Evolutionary conservation across 2,888 invertebrate species (phyloP), one percentile per base, ranked within the genome.

Genomic region (Iselma pallidipennis): DNA sequence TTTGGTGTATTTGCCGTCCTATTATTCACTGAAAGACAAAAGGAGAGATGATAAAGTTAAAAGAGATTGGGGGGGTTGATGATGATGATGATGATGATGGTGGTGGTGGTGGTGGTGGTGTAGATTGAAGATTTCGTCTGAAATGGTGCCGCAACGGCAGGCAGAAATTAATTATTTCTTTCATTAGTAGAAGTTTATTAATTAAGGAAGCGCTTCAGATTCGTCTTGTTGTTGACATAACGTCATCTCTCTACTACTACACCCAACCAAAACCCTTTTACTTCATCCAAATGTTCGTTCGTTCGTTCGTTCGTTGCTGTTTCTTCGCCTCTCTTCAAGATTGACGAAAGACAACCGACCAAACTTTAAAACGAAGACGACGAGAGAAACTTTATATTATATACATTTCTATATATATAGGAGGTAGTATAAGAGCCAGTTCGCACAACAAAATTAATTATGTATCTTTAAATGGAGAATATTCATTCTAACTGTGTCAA

Each of bases 81-180:
- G 37, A 4, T 2, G 37, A 7, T 16, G 4, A n/a, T 31, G 31
- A 2, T 37, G n/a, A 3, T 5, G 25, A n/a, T n/a, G n/a, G 5
- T 14, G 16, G 37, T 16, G 37, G 14, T 2, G 37, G 16, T 16
- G 4, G n/a, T 31, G 31, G 6, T 37, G n/a, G 2, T 5, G 25
- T 61, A 66, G 63, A 59, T 64, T 66, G 50, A 58, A 60, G 54
- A 63, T 66, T 64, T 67, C 64, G 63, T 65, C 64, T 66, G 65
- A 69, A 71, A 73, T 68, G 75, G 74, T 74, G 76, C 69, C 72
- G 75, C 76, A 77, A 72, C 76, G 76, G 76, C 77, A 78, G 79
- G 80, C 80, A 78, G 81, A 81, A 81, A 82, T 82, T 82, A 82
- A 82, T 81, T 82, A 82, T 82, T 82, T 82, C 82, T 82, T 82